Base-by-base conservation (phyloP, 1,140 invertebrate genomes). In the Harpegnathos saltator region DNA sequence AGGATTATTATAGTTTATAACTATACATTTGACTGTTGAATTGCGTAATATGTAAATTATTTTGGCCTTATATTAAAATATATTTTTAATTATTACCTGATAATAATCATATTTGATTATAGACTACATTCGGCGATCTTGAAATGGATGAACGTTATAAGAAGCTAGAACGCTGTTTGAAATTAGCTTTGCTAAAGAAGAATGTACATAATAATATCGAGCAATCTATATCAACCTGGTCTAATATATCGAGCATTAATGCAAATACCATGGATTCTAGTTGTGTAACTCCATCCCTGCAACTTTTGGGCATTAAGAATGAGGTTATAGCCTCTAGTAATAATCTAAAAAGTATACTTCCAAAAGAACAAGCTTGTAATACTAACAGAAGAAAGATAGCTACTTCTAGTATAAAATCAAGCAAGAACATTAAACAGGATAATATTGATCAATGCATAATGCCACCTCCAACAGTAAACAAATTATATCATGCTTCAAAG, bases 311-410 rank as follows among this genome's bases (percentile, higher is more conserved):
- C n/a, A 48, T 77, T 1, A 84, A 71, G 5, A 93, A 88, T 48
- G 91, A 92, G 33, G 71, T 93, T 29, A 58, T 93, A 12, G 73
- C 91, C 3, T 92, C 89, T 0, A 91, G 91, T 54, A 82, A 62
- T 0, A 91, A 92, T 72, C 65, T 93, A 3, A 90, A 59, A 33
- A 90, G 86, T 12, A 54, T 87, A 9, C 3, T 89, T 3, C 33
- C 24, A 0, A 82, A 66, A 7, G 72, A 68, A 12, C 75, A 86
- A 3, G 9, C 0, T 1, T 3, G 9, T 7, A 50, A 19, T 4
- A 33, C 3, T 3, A 22, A 66, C 29, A 19, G 4, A 15, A 29
- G 74, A 59, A 54, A 48, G 17, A 87, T 91, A 7, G 59, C 74
- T 3, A 90, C 91, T 1, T 92, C 92, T 0, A 93, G 89, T 29